A percentile compares a stretch with the other conserved stretches of the same genome.
Conservation (phyloP, 2,113 vertebrate species). For the Marmota monax region DNA sequence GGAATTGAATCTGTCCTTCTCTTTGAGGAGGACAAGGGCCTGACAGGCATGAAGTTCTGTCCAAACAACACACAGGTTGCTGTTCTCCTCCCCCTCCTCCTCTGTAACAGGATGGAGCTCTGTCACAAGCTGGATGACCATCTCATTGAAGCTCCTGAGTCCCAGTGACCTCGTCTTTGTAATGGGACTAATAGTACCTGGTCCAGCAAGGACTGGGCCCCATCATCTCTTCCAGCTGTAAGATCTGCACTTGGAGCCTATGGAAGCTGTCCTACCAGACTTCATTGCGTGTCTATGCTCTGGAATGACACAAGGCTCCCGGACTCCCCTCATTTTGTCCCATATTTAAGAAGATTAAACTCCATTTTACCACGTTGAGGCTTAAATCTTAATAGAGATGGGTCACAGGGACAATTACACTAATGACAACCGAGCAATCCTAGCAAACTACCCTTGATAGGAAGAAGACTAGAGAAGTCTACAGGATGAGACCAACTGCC, state of each 20-base stretch:
- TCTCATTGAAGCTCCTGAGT: background rate
- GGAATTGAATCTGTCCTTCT: background rate
- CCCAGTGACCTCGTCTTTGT: background rate
- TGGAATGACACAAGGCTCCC: background rate
- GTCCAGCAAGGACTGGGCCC: background rate
- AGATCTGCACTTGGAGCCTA: background rate
- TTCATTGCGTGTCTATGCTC: background rate
- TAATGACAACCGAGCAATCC: background rate
- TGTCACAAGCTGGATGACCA: background rate
- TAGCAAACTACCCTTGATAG: background rate
- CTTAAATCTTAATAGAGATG: slow-evolving; percentile 14
- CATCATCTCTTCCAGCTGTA: background rate
- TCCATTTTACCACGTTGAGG: background rate
- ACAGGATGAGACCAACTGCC: fast-evolving
- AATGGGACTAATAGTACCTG: background rate
- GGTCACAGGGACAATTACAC: background rate
- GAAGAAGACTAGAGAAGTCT: background rate
- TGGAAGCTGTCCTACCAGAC: fast-evolving
- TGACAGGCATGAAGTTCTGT: background rate
- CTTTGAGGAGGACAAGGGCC: background rate
- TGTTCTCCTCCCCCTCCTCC: background rate
- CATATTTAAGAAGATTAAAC: background rate
- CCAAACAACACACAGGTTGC: background rate
- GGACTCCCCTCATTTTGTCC: background rate
- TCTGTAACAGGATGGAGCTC: background rate